Evolutionary conservation across 2,888 invertebrate species (phyloP), one percentile per base, ranked within the genome.

Genomic region (Melinaea marsaeus): DNA sequence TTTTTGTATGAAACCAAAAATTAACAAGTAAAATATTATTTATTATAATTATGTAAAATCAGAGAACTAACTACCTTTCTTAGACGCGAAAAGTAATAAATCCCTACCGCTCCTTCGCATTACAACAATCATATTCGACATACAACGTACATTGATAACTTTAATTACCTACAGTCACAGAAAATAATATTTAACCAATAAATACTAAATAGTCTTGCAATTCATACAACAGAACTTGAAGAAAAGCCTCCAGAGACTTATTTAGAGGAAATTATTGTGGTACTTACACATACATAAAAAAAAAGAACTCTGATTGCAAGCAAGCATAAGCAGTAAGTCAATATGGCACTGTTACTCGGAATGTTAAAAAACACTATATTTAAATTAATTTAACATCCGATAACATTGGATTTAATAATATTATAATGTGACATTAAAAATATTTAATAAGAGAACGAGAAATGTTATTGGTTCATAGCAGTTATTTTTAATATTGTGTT

Each of bases 1-100:
- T 72, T 79, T 74, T 82, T 83, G 76, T 75, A 72, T 63, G 54
- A 42, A 58, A 70, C 67, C 80, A 82, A 83, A 77, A 79, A 75
- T 70, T 72, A 65, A 74, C 67, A 77, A 81, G 77, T 71, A 69
- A 74, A 51, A 2, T 51, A n/a, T 32, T 67, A 70, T 69, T 71
- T 58, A 51, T 62, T 11, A 35, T 13, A 34, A 42, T 54, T 54
- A 13, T 32, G 32, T 51, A 32, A 9, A 51, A 11, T 32, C 32
- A 11, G 51, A 32, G 22, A 32, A 42, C 42, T 42, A 42, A 42
- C 42, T 22, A 51, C 51, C 32, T 51, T 32, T 22, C 51, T 32
- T 51, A 32, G 1, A 51, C 32, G 9, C 7, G 51, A 51, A 51
- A 51, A 51, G 51, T 51, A 9, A 11, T 3, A 51, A 22, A 51